These are phyloP conservation scores for Auanema sp. DNA, from an alignment of 2,888 invertebrate species.

Conservation along the genomic window DNA sequence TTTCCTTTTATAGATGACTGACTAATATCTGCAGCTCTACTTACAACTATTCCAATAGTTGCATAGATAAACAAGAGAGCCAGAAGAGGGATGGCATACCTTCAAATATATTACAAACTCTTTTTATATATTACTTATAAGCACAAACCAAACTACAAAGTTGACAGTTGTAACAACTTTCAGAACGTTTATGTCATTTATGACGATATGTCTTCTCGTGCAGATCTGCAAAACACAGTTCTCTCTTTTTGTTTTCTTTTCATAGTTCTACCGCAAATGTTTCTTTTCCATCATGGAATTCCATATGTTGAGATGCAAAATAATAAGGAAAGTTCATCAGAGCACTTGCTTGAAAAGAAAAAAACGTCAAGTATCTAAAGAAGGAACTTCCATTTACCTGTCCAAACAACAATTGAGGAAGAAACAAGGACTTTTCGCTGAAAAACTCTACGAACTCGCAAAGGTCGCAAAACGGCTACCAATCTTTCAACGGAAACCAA, in stretches of 20 bases:
- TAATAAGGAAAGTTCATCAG: slow-evolving; percentile 60
- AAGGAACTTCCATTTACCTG: slow-evolving; percentile 16
- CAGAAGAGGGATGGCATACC: slow-evolving; percentile 64
- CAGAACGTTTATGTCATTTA: slow-evolving; percentile 51
- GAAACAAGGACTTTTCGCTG: slow-evolving; percentile 47
- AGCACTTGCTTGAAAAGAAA: slow-evolving; percentile 31
- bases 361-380: not conserved
- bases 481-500: slow-evolving; percentile 58
- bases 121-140: slow-evolving; percentile 8
- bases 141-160: slow-evolving; percentile 57
- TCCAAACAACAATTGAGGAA: slow-evolving; percentile 54
- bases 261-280: slow-evolving; percentile 31
- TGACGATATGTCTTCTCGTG: slow-evolving; percentile 42
- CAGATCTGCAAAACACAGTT: slow-evolving; percentile 36
- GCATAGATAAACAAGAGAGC: slow-evolving; percentile 65
- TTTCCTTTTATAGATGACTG: slow-evolving; percentile 30
- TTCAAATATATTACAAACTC: too few species aligned
- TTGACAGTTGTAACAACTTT: slow-evolving; percentile 55
- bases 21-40: slow-evolving; percentile 37
- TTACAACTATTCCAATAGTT: slow-evolving; percentile 64
- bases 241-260: not conserved
- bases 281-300: slow-evolving; percentile 43
- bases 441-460: slow-evolving; percentile 53
- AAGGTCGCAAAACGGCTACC: slow-evolving; percentile 58
- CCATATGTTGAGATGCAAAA: slow-evolving; percentile 52